A percentile compares a stretch with the other conserved stretches of the same genome.
Evolutionary conservation across 2,888 invertebrate genomes (phyloP).

Genomic region (Blastobasis adustella): DNA sequence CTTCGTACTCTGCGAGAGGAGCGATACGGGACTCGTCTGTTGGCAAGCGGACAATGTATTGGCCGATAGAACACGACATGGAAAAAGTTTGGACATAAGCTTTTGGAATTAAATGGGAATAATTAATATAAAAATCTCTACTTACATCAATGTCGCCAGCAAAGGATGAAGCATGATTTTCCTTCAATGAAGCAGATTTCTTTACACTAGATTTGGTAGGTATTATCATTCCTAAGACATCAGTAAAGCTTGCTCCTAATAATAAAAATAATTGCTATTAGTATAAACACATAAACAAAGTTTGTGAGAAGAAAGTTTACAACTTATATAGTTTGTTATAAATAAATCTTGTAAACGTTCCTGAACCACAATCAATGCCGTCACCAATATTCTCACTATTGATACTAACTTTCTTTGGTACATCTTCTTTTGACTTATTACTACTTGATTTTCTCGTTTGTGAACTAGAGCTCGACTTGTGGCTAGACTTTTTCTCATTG

Average conservation of each 20-base stretch:
- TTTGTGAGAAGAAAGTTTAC: no score
- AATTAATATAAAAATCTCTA: no score
- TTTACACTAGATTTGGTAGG: conserved; percentile 37
- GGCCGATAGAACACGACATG: no score
- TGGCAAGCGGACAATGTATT: conserved; percentile 1
- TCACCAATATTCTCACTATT: conserved; percentile 57
- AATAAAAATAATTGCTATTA: conserved; percentile 16
- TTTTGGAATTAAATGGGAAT: no score
- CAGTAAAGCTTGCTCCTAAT: conserved; percentile 87
- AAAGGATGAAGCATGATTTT: neutral
- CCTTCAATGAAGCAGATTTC: conserved; percentile 29
- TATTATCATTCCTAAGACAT: conserved; percentile 56
- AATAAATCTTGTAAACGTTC: conserved; percentile 31
- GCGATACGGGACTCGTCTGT: conserved; percentile 56
- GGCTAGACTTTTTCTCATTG: no score
- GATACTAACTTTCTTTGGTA: conserved; percentile 56
- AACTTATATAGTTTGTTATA: neutral
- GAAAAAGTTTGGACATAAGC: no score
- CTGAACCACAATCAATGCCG: conserved; percentile 82
- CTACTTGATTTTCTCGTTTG: conserved; percentile 38
- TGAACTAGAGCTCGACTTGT: conserved; percentile 42
- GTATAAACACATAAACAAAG: no score
- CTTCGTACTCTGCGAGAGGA: conserved; percentile 76
- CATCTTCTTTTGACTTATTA: conserved; percentile 35
- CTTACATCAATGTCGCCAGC: no score